Evolutionary conservation across 1,140 invertebrate species (phyloP).

Genomic region (Mactra quadrangularis): DNA sequence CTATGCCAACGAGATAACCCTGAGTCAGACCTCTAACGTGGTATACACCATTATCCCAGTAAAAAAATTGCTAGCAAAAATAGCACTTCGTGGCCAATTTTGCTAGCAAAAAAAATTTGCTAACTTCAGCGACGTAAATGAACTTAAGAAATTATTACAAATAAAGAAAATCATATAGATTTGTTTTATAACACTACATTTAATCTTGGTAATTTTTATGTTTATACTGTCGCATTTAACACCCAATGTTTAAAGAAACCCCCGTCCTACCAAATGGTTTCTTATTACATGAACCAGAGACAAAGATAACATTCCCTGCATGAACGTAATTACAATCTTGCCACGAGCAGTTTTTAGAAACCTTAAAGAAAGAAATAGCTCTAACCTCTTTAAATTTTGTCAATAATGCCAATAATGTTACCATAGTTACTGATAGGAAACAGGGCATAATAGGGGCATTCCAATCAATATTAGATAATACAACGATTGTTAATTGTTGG

Average conservation of each 20-base stretch:
- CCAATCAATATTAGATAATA: background rate
- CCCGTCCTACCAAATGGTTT: conserved; percentile 19
- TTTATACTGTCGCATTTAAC: conserved; percentile 8
- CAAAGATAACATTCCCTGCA: too few relatives aligned
- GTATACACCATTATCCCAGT: too few relatives aligned
- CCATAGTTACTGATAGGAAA: conserved; percentile 19
- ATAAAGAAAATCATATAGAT: conserved; percentile 26
- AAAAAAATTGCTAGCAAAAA: too few relatives aligned
- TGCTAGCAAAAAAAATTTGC: too few relatives aligned
- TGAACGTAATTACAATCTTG: conserved; percentile 20
- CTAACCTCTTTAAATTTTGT: too few relatives aligned
- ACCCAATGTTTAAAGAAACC: conserved; percentile 49
- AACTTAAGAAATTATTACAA: conserved; percentile 40
- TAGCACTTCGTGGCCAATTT: too few relatives aligned
- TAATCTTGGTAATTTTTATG: conserved; percentile 43
- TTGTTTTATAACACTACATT: conserved; percentile 41
- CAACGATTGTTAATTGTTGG: conserved; percentile 24
- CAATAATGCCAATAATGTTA: conserved; percentile 11
- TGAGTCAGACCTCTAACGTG: too few relatives aligned
- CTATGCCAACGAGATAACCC: too few relatives aligned
- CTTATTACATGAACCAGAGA: conserved; percentile 43
- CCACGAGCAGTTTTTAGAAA: conserved; percentile 15
- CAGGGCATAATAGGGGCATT: conserved; percentile 26
- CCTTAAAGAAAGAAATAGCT: conserved; percentile 1
- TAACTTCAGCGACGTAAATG: too few relatives aligned